phyloP scores from a whole-genome alignment of 2,888 invertebrate genomes.

The Drosophila ustulata region DNA sequence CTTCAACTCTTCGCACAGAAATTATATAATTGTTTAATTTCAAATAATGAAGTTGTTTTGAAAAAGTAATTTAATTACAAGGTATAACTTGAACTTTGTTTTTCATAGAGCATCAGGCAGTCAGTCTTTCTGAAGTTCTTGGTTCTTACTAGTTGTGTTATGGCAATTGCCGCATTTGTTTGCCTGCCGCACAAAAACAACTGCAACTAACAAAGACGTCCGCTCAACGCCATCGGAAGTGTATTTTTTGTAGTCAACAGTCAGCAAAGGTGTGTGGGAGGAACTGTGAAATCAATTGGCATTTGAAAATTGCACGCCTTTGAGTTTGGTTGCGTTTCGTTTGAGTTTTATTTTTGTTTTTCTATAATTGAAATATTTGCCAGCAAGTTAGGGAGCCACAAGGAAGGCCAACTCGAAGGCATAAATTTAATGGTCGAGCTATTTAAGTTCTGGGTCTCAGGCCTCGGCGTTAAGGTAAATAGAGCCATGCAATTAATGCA shows the following conservation, averaged over 20 bases:
- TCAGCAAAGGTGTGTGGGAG: constrained; percentile 10
- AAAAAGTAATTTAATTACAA: not conserved
- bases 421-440: constrained; percentile 31
- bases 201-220: constrained; percentile 66
- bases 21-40: not conserved
- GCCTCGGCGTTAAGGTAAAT: constrained; percentile 28
- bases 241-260: constrained; percentile 39
- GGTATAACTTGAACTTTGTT: not conserved
- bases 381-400: constrained; percentile 14
- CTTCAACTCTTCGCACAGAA: not conserved
- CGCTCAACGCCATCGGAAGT: constrained; percentile 50
- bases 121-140: not conserved
- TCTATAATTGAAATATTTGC: constrained; percentile 72
- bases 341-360: constrained; percentile 63
- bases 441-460: constrained; percentile 37
- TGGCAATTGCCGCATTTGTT: constrained; percentile 59
- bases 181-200: constrained; percentile 53
- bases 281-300: constrained; percentile 73
- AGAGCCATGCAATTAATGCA: constrained; percentile 73
- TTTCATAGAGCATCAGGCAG: constrained; percentile 15
- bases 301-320: constrained; percentile 77
- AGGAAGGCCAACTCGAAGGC: not conserved
- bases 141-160: constrained; percentile 28
- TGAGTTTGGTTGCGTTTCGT: constrained; percentile 62
- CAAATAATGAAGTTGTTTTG: not conserved